Evolutionary conservation across 2,888 invertebrate genomes (phyloP), one percentile per base, ranked within the genome.

Genomic region (Ochropleura leucogaster): DNA sequence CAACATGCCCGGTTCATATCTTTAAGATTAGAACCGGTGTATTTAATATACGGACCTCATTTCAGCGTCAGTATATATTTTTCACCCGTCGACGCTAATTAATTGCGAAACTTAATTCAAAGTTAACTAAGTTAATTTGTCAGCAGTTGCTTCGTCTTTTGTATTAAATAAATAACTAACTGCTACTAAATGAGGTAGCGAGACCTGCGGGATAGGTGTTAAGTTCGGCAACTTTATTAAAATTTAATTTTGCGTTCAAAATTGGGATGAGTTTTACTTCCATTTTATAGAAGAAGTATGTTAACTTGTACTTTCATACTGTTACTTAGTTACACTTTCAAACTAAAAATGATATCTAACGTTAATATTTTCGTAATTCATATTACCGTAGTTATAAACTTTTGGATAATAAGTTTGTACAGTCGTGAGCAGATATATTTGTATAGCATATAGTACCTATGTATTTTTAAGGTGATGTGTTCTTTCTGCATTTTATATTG

Each of bases 31-130:
- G n/a, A 10, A 10, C 6, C 40, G 20, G 59, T 20, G 30, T 67
- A 59, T 66, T 77, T 73, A 64, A 72, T 72, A 70, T 72, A 70
- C 20, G 51, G 2, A n/a, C 42, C 66, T 59, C 55, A 51, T 69
- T 74, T 60, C 20, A 47, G 20, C 55, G 63, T 40, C 70, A 20
- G 60, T 62, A 62, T 62, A 70, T 70, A 76, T 73, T 79, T 78
- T 72, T 70, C 81, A 68, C 44, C 62, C 79, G 79, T 68, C 64
- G 62, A 51, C 69, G 57, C 72, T 72, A 82, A 82, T 82, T 82
- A 82, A 79, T 82, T 55, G 69, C 53, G 49, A 65, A 83, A 83
- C 69, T 83, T 83, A 74, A 83, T 83, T 80, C 30, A 83, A 77
- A 80, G 80, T 77, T 74, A 69, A 69, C 65, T 66, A 77, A 83